Evolutionary conservation across 2,113 vertebrate species (phyloP).

Genomic region (Trogon surrucura): DNA sequence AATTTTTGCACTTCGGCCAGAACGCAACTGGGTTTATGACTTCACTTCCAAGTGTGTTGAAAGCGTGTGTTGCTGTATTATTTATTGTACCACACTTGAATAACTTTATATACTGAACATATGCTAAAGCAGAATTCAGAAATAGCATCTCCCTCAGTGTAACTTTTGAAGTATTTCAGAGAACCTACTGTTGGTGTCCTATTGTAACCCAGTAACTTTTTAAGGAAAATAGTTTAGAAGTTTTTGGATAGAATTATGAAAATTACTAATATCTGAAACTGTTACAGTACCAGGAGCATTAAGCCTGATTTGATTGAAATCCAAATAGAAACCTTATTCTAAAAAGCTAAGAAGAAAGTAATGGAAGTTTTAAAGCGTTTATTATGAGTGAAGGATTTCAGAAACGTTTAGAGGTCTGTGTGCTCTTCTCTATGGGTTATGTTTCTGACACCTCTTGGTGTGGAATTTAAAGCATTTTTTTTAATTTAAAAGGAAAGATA

Average conservation of each 20-base stretch:
- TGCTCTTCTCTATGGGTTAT: not conserved
- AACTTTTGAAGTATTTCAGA: not conserved
- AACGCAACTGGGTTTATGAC: not conserved
- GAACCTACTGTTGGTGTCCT: not conserved
- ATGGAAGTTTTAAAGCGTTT: not conserved
- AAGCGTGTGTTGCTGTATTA: not conserved
- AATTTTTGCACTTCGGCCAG: conserved; percentile 23
- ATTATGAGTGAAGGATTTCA: not conserved
- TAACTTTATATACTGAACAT: not conserved
- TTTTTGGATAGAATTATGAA: not conserved
- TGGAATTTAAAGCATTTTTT: not conserved
- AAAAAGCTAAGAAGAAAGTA: not conserved
- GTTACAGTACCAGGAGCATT: not conserved
- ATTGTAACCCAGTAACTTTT: accelerated
- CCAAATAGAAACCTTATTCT: not conserved
- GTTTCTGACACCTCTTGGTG: not conserved
- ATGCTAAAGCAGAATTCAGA: not conserved
- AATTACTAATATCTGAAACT: not conserved
- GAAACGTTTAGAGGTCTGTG: not conserved
- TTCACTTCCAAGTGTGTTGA: conserved; percentile 39
- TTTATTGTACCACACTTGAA: conserved; percentile 2
- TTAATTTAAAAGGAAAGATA: not conserved
- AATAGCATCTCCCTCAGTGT: not conserved
- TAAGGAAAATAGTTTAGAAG: not conserved
- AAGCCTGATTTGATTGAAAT: not conserved